Evolutionary conservation across 2,888 invertebrate genomes (phyloP).

Genomic region (Dynastes hyllus): DNA sequence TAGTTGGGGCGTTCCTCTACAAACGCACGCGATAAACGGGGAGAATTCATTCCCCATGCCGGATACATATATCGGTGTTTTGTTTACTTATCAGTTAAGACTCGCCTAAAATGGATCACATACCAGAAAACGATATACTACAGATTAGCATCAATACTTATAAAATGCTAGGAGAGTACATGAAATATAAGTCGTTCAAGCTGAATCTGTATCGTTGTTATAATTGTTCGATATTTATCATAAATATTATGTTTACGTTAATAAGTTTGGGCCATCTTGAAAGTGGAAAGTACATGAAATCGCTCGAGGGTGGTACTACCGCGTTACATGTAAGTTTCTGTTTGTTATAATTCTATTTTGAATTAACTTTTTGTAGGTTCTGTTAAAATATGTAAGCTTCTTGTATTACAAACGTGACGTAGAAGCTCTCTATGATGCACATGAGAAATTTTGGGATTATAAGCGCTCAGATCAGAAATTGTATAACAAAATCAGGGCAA

Average conservation of each 20-base stretch:
- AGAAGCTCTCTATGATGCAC: conserved; percentile 1
- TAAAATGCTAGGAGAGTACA: conserved; percentile 38
- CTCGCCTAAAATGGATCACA: conserved; percentile 6
- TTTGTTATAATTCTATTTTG: background rate
- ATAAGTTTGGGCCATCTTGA: conserved; percentile 22
- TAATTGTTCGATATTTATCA: conserved; percentile 14
- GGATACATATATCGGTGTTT: no score
- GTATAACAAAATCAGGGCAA: background rate
- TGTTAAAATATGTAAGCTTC: conserved; percentile 44
- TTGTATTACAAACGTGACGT: conserved; percentile 37
- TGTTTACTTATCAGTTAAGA: background rate
- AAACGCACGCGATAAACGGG: no score
- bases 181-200: conserved; percentile 4
- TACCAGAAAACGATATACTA: conserved; percentile 40
- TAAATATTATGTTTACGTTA: conserved; percentile 18
- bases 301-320: conserved; percentile 26
- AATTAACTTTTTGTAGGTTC: conserved; percentile 14
- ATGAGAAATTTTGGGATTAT: conserved; percentile 32
- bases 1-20: no score
- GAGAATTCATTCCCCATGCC: no score
- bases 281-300: conserved; percentile 26
- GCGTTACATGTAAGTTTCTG: conserved; percentile 30
- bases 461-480: conserved; percentile 1
- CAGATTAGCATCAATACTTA: conserved; percentile 27
- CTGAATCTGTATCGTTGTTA: conserved; percentile 24